Evolutionary conservation across 2,888 invertebrate species (phyloP).

Genomic region (Agrotis ipsilon): DNA sequence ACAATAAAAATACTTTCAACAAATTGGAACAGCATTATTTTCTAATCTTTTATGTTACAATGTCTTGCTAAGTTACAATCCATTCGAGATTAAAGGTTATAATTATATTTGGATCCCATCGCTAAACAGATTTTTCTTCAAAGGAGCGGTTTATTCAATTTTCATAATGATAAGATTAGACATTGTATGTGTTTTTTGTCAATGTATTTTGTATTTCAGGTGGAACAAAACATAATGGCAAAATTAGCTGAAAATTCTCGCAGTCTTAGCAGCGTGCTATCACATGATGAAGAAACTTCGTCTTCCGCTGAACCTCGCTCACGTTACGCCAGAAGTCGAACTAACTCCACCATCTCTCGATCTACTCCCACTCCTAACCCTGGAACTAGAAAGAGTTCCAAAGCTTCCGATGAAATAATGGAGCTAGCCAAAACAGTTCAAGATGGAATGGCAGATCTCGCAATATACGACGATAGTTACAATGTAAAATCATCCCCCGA

Average conservation of each 20-base stretch:
- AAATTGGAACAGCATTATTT: neutral
- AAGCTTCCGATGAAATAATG: constrained; percentile 84
- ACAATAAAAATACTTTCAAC: too few relatives aligned
- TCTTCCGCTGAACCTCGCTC: constrained; percentile 82
- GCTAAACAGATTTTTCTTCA: too few relatives aligned
- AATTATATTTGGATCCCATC: too few relatives aligned
- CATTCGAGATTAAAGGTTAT: neutral
- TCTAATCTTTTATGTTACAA: neutral
- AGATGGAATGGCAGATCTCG: constrained; percentile 89
- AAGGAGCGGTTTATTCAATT: too few relatives aligned
- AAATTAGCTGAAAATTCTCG: constrained; percentile 84
- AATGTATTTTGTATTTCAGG: constrained; percentile 64
- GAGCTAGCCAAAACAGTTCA: constrained; percentile 90
- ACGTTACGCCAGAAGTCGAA: constrained; percentile 78
- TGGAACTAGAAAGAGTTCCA: constrained; percentile 78
- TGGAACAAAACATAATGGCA: constrained; percentile 80
- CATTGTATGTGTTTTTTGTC: too few relatives aligned
- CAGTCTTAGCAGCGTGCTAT: constrained; percentile 82
- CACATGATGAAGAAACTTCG: constrained; percentile 85
- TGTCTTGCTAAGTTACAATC: neutral
- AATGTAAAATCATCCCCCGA: constrained; percentile 73
- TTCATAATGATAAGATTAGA: too few relatives aligned
- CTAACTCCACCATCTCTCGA: constrained; percentile 77
- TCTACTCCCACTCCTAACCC: constrained; percentile 81
- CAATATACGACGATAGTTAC: constrained; percentile 81